phyloP scores from a whole-genome alignment of 2,797 vertebrate species.

The Malurus splendens region DNA sequence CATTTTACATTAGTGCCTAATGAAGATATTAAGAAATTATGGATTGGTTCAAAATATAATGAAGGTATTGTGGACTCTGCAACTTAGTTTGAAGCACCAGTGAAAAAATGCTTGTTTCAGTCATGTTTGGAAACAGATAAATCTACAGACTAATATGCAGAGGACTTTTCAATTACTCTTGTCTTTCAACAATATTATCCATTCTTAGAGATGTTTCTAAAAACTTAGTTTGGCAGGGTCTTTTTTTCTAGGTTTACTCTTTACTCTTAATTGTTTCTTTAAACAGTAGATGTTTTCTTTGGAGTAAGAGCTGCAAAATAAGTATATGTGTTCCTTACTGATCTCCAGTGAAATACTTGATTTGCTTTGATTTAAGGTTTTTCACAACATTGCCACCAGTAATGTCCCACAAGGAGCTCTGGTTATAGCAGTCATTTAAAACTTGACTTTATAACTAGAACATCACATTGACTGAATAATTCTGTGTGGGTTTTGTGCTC shows the following conservation, averaged over 20 bases:
- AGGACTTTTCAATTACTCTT: neutral
- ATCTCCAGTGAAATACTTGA: neutral
- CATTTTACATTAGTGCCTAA: neutral
- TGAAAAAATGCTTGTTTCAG: constrained; percentile 8
- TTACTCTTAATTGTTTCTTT: neutral
- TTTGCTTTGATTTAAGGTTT: neutral
- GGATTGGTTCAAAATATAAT: neutral
- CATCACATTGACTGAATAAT: neutral
- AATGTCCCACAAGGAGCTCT: neutral
- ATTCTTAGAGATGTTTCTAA: neutral
- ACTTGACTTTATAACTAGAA: neutral
- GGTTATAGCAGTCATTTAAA: neutral
- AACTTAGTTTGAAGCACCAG: neutral
- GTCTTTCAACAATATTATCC: neutral
- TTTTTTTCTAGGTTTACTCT: neutral
- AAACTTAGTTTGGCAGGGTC: neutral
- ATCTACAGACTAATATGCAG: neutral
- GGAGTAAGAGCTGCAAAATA: neutral
- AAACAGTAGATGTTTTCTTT: neutral
- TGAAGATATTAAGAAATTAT: neutral
- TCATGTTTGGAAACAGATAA: neutral
- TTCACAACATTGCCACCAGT: neutral
- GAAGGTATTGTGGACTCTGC: neutral
- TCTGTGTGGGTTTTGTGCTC: neutral
- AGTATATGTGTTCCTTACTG: neutral